Evolutionary conservation across 2,888 invertebrate species (phyloP).

Genomic region (Bhutanitis thaidina): DNA sequence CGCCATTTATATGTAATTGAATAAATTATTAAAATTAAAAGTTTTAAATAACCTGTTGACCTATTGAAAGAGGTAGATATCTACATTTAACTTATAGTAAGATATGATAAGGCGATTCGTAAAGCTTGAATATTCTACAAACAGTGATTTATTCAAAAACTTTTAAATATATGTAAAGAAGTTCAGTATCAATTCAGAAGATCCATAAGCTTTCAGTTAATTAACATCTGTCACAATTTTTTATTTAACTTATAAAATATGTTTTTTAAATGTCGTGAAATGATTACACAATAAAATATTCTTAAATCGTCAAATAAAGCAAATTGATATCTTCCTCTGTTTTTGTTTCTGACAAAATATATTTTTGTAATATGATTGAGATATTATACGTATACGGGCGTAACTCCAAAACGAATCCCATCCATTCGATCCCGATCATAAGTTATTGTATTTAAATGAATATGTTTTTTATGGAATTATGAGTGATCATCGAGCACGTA

Average conservation of each 20-base stretch:
- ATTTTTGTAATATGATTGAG: not conserved
- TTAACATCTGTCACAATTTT: not conserved
- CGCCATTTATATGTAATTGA: slow-evolving; percentile 1
- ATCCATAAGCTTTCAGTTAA: not conserved
- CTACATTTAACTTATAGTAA: slow-evolving; percentile 3
- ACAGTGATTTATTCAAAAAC: slow-evolving; percentile 7
- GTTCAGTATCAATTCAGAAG: not conserved
- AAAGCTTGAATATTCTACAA: slow-evolving; percentile 1
- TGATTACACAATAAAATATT: not conserved
- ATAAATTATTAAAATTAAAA: slow-evolving; percentile 15
- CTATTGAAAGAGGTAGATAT: slow-evolving; percentile 6
- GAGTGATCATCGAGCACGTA: too few relatives aligned
- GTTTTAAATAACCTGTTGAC: slow-evolving; percentile 12
- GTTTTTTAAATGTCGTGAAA: too few relatives aligned
- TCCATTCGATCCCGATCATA: too few relatives aligned
- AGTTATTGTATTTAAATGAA: too few relatives aligned
- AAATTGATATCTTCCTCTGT: not conserved
- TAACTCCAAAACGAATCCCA: too few relatives aligned
- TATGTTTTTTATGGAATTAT: too few relatives aligned
- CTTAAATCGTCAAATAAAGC: too few relatives aligned
- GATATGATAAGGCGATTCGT: slow-evolving; percentile 5
- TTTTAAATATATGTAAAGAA: not conserved
- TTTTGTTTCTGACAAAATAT: not conserved
- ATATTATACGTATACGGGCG: too few relatives aligned
- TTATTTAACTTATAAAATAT: too few relatives aligned